Conservation (phyloP, 2,113 vertebrate species). For the Cochlearius cochlearius region DNA sequence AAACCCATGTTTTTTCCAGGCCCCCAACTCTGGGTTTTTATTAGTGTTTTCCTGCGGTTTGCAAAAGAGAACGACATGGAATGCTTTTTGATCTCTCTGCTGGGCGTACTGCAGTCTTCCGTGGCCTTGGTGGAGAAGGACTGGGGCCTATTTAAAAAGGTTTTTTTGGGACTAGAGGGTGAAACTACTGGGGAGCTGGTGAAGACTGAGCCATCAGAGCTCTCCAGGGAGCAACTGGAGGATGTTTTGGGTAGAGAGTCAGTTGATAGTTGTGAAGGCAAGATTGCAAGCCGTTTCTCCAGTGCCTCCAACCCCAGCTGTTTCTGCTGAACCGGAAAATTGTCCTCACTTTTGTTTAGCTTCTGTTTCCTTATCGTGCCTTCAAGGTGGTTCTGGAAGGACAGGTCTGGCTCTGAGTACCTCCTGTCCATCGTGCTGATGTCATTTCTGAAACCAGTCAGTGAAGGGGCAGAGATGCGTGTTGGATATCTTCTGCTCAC, state of each 20-base stretch:
- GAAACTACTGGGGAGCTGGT: conserved; percentile 83
- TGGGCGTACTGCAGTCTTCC: conserved; percentile 32
- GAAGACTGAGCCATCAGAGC: conserved; percentile 83
- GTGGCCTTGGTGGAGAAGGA: conserved; percentile 64
- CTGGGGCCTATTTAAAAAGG: conserved; percentile 64
- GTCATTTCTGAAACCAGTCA: conserved; percentile 51
- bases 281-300: conserved; percentile 74
- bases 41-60: conserved; percentile 65
- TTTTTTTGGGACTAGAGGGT: conserved; percentile 75
- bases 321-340: conserved; percentile 65
- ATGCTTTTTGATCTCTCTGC: conserved; percentile 76
- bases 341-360: conserved; percentile 85
- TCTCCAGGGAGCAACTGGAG: conserved; percentile 81
- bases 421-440: conserved; percentile 75
- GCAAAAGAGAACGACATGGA: conserved; percentile 81
- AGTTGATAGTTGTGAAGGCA: conserved; percentile 46
- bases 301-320: conserved; percentile 51
- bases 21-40: conserved; percentile 75
- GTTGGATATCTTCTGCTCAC: not conserved
- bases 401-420: conserved; percentile 86
- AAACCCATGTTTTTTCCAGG: conserved; percentile 29
- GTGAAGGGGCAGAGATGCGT: conserved; percentile 33
- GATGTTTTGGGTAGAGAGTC: conserved; percentile 63
- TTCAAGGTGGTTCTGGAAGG: conserved; percentile 37
- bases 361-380: conserved; percentile 46